A percentile compares a stretch with the other conserved stretches of the same genome.
These are phyloP conservation scores for Macrobrachium nipponense DNA, from an alignment of 1,140 invertebrate species.

Conservation along the genomic window DNA sequence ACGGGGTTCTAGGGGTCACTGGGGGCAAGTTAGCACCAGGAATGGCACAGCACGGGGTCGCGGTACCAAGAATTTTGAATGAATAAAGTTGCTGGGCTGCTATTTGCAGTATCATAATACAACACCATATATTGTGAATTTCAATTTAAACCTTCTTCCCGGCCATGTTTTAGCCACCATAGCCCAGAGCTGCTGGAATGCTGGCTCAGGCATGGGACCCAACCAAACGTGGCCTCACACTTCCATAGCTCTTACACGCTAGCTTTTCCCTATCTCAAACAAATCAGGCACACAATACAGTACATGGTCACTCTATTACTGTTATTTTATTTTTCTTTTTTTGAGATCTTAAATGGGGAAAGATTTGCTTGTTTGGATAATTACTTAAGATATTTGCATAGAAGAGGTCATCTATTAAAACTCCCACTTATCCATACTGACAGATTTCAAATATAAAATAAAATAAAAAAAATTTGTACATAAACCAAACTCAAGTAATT, in stretches of 20 bases:
- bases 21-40: conserved; percentile 42
- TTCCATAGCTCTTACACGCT: conserved; percentile 46
- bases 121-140: too few relatives aligned
- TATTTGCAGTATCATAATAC: conserved; percentile 39
- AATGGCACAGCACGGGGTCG: conserved; percentile 43
- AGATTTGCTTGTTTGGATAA: not conserved
- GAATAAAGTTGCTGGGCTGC: conserved; percentile 41
- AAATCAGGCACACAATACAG: conserved; percentile 11
- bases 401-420: not conserved
- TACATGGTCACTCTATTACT: conserved; percentile 14
- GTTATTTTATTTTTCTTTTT: not conserved
- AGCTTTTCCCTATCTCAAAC: conserved; percentile 6
- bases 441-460: too few relatives aligned
- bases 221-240: conserved; percentile 55
- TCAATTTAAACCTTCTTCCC: conserved; percentile 43
- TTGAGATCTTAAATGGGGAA: not conserved
- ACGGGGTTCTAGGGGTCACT: conserved; percentile 51
- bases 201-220: conserved; percentile 61
- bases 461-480: too few relatives aligned
- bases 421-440: too few relatives aligned
- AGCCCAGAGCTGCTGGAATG: conserved; percentile 57
- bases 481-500: too few relatives aligned
- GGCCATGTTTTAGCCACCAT: conserved; percentile 61
- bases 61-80: conserved; percentile 45
- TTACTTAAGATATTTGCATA: conserved; percentile 25